Conservation (phyloP, 2,888 invertebrate species). For the Caenorhabditis angaria region DNA sequence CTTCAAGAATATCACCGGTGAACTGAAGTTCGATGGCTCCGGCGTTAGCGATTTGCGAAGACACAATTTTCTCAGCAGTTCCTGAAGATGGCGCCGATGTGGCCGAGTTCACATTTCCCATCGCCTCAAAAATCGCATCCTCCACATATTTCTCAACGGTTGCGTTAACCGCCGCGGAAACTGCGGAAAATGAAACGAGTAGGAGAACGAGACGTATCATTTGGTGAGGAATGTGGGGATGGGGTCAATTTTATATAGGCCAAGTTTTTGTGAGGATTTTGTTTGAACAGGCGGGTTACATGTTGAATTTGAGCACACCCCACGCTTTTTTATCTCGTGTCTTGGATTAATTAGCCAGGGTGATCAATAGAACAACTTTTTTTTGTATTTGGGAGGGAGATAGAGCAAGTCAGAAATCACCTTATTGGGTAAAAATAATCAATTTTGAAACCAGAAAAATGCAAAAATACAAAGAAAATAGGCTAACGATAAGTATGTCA, state of each 20-base stretch:
- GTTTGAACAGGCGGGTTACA: too few species aligned
- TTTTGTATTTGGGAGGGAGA: too few species aligned
- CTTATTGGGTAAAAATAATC: too few species aligned
- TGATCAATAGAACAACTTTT: too few species aligned
- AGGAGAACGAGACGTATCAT: not conserved
- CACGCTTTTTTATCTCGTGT: too few species aligned
- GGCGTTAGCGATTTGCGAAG: constrained; percentile 35
- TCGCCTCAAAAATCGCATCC: not conserved
- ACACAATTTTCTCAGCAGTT: constrained; percentile 10
- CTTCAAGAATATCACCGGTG: constrained; percentile 33
- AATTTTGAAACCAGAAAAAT: too few species aligned
- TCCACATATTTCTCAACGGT: not conserved
- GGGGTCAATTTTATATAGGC: too few species aligned
- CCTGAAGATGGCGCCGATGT: not conserved
- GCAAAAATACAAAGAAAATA: not conserved
- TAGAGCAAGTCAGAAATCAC: too few species aligned
- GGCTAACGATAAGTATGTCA: not conserved
- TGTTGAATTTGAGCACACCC: too few species aligned
- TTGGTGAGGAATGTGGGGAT: too few species aligned
- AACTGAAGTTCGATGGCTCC: constrained; percentile 31
- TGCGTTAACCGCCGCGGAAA: not conserved
- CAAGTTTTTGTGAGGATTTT: too few species aligned
- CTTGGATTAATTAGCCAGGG: too few species aligned
- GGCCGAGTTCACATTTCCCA: not conserved
- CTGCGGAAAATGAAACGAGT: not conserved